Evolutionary conservation across 2,113 vertebrate species (phyloP).

Genomic region (Ptychochromis oligacanthus): DNA sequence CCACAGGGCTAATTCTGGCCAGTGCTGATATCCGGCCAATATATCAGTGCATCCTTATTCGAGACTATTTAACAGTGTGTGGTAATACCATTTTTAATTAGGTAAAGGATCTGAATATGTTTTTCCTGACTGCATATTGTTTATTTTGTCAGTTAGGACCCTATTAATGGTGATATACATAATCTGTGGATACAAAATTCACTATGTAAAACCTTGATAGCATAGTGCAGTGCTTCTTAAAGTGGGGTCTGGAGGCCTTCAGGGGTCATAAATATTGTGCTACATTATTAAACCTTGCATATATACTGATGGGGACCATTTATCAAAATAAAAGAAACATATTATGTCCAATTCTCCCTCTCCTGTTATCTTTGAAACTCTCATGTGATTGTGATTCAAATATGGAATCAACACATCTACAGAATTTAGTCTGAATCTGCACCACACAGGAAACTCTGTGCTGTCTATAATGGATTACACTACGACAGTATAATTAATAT

Average conservation of each 20-base stretch:
- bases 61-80: background rate
- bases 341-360: background rate
- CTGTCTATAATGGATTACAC: conserved; percentile 41
- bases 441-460: conserved; percentile 6
- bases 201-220: background rate
- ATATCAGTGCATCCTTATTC: background rate
- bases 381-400: background rate
- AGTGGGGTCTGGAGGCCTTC: background rate
- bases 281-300: background rate
- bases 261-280: background rate
- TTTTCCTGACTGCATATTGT: background rate
- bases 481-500: conserved; percentile 54
- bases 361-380: background rate
- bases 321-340: background rate
- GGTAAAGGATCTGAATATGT: too few species aligned
- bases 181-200: background rate
- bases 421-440: conserved; percentile 25
- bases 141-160: background rate
- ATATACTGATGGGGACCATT: background rate
- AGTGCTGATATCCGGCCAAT: too few species aligned
- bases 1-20: too few species aligned
- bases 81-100: too few species aligned
- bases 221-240: background rate
- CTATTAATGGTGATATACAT: fast-evolving
- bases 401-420: conserved; percentile 14